These are phyloP conservation scores for Mythimna pallens DNA, from an alignment of 2,888 invertebrate species.

Conservation along the genomic window DNA sequence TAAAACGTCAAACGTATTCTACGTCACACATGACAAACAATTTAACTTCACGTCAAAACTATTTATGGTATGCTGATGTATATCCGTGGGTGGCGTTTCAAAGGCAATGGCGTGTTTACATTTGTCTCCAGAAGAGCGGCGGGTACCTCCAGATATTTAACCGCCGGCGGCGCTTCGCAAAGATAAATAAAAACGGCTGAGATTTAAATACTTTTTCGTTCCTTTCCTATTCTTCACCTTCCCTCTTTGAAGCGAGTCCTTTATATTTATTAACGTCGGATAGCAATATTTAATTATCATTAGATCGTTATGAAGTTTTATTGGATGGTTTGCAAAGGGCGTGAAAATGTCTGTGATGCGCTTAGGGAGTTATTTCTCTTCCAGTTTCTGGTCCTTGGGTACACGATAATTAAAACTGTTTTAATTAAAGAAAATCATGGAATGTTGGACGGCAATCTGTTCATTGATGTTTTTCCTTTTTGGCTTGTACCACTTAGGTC, in stretches of 20 bases:
- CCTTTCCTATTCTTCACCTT: conserved; percentile 77
- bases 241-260: conserved; percentile 69
- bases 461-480: background rate
- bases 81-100: conserved; percentile 79
- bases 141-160: conserved; percentile 85
- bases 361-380: conserved; percentile 7
- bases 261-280: conserved; percentile 66
- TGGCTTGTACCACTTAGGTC: background rate
- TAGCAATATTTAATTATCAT: conserved; percentile 62
- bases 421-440: background rate
- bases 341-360: conserved; percentile 11
- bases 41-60: conserved; percentile 68
- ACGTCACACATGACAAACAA: conserved; percentile 62
- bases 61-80: conserved; percentile 71
- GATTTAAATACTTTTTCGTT: conserved; percentile 87
- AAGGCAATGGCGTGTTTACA: conserved; percentile 85
- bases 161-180: conserved; percentile 82
- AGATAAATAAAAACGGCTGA: conserved; percentile 85
- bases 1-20: conserved; percentile 21
- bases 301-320: conserved; percentile 52
- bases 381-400: conserved; percentile 7
- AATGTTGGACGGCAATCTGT: background rate
- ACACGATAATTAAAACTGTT: conserved; percentile 6
- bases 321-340: conserved; percentile 41
- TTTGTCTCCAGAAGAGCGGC: conserved; percentile 80